Conservation (phyloP, 2,113 vertebrate species). For the Scomber colias region DNA sequence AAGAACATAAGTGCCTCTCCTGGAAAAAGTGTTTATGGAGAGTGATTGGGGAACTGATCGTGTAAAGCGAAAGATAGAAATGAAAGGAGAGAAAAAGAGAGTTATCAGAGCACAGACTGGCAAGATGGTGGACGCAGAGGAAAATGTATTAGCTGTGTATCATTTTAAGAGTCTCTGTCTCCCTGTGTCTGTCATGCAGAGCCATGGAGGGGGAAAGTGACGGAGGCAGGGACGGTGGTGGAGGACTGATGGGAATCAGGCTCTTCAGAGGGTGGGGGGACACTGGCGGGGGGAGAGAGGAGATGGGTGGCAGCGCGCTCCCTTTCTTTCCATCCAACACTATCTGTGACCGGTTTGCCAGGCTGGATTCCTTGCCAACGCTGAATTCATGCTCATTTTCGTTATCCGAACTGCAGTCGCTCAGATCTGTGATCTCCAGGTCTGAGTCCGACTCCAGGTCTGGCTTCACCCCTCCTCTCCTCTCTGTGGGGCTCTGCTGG, state of each 20-base stretch:
- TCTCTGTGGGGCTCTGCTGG: conserved; percentile 83
- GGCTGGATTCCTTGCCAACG: conserved; percentile 75
- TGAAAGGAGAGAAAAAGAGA: conserved; percentile 77
- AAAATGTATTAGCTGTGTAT: conserved; percentile 84
- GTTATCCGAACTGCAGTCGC: conserved; percentile 93
- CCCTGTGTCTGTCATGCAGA: conserved; percentile 84
- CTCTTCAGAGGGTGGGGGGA: conserved; percentile 85
- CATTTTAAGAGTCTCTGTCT: conserved; percentile 86
- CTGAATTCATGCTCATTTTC: conserved; percentile 88
- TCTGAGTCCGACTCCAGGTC: conserved; percentile 92
- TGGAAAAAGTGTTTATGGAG: conserved; percentile 33
- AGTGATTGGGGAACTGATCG: conserved; percentile 37
- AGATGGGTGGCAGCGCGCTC: conserved; percentile 68
- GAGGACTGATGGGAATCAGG: conserved; percentile 77
- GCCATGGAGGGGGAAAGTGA: conserved; percentile 76
- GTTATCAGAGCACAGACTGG: conserved; percentile 57
- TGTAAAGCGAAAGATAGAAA: conserved; percentile 50
- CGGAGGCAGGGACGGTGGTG: conserved; percentile 78
- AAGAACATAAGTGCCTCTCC: conserved; percentile 51
- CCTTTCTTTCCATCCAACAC: conserved; percentile 75
- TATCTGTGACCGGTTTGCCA: conserved; percentile 69
- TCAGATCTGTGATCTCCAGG: conserved; percentile 94
- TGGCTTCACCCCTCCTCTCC: conserved; percentile 86
- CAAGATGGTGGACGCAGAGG: conserved; percentile 51
- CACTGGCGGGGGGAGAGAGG: conserved; percentile 80